Base-by-base conservation (phyloP, 2,113 vertebrate genomes). In the Salminus brasiliensis region DNA sequence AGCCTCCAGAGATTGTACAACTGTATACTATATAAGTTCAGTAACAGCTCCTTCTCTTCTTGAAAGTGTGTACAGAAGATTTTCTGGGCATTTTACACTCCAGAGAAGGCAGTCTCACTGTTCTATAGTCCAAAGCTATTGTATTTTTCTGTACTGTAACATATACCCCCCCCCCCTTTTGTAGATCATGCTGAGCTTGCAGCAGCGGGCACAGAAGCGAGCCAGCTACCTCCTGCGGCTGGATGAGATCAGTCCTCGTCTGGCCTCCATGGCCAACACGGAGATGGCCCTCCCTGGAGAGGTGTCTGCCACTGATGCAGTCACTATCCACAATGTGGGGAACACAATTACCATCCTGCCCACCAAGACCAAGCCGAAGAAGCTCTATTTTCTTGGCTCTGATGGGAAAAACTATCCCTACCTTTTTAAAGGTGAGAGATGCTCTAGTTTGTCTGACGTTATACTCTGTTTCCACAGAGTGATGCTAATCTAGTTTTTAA, bases 291-390 rank as follows among this genome's bases (percentile, higher is more conserved):
- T 99, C 71, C 98, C 98, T 0, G 96, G 98, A 5, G 97, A 98
- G 85, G 95, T 98, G 43, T 97, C 97, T 0, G 97, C 96, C 29
- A 96, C 95, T 45, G 97, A 99, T 23, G 95, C 98, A 0, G 93
- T 99, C 75, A 97, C 96, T 71, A 98, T 99, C 84, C 95, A 98
- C 78, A 98, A 95, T 0, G 96, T 99, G 49, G 97, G 97, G 13
- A 96, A 93, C 88, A 97, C 96, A 60, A 97, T 99, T 83, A 98
- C 97, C 30, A 99, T 99, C 83, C 92, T 99, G 62, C 98, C 98
- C 0, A 99, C 98, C 73, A 99, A 99, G 94, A 99, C 98, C 69
- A 99, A 99, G 79, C 98, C 98, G 15, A 99, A 99, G 89, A 99
- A 99, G 74, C 93, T 99, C 11, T 95, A 97, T 81, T 99, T 99